Conservation (phyloP, 2,797 vertebrate genomes). For the Cheracebus regulus region DNA sequence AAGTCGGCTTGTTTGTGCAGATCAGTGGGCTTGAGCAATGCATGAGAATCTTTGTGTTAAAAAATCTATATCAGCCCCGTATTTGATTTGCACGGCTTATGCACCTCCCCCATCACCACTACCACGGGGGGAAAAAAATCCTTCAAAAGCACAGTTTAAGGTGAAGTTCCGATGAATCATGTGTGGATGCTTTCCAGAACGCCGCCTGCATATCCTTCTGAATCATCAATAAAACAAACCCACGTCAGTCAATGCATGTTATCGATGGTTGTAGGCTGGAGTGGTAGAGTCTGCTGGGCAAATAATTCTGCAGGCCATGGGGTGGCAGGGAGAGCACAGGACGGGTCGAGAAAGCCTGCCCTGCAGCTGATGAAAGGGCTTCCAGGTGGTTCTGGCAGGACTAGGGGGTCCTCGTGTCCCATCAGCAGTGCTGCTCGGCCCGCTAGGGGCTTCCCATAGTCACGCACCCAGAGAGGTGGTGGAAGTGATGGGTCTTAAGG, state of each 20-base stretch:
- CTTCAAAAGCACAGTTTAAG: slow-evolving; percentile 13
- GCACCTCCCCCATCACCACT: not conserved
- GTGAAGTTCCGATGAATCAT: not conserved
- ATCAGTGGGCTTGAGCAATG: not conserved
- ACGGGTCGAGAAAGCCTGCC: not conserved
- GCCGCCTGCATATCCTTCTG: not conserved
- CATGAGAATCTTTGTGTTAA: not conserved
- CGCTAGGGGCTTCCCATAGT: not conserved
- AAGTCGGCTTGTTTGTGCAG: not conserved
- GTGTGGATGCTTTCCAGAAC: not conserved
- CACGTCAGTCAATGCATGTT: not conserved
- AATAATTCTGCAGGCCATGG: not conserved
- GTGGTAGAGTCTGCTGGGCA: not conserved
- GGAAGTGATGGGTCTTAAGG: not conserved
- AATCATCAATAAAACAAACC: slow-evolving; percentile 43
- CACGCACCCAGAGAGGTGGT: not conserved
- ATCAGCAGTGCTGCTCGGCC: rapidly evolving
- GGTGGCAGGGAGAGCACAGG: no score
- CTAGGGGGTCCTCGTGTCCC: not conserved
- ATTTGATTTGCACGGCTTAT: not conserved
- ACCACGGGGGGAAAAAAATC: not conserved
- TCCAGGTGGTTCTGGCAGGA: not conserved
- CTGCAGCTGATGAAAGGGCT: not conserved
- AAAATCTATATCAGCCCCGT: not conserved
- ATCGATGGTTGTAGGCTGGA: not conserved